Evolutionary conservation across 2,888 invertebrate genomes (phyloP).

Genomic region (Euplagia quadripunctaria): DNA sequence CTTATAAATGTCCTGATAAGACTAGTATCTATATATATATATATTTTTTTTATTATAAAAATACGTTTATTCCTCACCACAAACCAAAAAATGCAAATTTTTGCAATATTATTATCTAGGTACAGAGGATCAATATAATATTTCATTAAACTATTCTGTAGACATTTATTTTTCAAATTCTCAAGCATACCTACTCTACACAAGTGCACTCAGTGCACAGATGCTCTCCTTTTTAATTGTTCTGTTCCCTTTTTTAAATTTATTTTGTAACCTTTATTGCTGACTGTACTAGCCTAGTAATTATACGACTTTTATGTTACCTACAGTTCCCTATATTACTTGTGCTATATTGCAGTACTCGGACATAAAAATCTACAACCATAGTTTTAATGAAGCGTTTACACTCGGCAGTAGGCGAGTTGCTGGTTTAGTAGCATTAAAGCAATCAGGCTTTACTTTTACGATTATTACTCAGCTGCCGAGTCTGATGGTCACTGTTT

Average conservation of each 20-base stretch:
- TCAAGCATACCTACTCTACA: too few species aligned
- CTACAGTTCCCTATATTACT: conserved; percentile 7
- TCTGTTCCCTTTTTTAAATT: background rate
- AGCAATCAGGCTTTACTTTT: conserved; percentile 12
- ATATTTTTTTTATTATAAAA: too few species aligned
- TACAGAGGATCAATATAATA: too few species aligned
- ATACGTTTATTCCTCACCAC: too few species aligned
- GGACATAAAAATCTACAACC: conserved; percentile 8
- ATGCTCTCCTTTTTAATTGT: background rate
- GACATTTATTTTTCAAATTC: too few species aligned
- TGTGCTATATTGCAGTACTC: conserved; percentile 5
- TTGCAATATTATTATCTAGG: too few species aligned
- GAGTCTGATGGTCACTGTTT: conserved; percentile 3
- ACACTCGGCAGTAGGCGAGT: conserved; percentile 1
- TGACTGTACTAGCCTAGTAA: background rate
- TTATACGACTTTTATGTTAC: background rate
- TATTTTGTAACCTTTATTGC: background rate
- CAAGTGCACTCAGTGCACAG: too few species aligned
- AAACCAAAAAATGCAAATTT: too few species aligned
- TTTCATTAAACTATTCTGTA: too few species aligned
- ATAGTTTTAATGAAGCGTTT: conserved; percentile 16
- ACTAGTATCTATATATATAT: too few species aligned
- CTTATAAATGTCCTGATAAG: too few species aligned
- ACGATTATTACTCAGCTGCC: conserved; percentile 13
- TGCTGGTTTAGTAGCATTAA: background rate